phyloP scores from a whole-genome alignment of 2,888 invertebrate genomes.

The Axea sp. region DNA sequence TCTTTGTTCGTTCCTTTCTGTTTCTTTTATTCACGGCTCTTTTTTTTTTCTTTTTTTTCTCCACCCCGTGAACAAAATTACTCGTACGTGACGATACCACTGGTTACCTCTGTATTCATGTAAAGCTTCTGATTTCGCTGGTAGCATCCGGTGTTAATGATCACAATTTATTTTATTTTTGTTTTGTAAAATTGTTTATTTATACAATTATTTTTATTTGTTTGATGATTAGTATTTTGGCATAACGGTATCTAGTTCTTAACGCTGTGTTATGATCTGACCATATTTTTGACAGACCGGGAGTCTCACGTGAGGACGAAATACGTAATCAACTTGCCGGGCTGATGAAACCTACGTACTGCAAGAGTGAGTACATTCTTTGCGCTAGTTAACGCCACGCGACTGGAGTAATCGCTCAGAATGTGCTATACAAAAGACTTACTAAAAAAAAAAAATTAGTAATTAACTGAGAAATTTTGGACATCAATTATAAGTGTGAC shows the following conservation, averaged over 20 bases:
- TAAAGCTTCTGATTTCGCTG: not conserved
- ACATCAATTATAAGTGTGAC: too few relatives aligned
- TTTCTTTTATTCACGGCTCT: slow-evolving; percentile 5
- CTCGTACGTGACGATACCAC: slow-evolving; percentile 6
- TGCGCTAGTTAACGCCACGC: slow-evolving; percentile 48
- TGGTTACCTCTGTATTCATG: not conserved
- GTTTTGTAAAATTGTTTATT: too few relatives aligned
- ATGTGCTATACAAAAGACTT: slow-evolving; percentile 16
- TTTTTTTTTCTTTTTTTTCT: not conserved
- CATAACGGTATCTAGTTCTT: too few relatives aligned
- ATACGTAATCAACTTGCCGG: slow-evolving; percentile 19
- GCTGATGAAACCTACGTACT: slow-evolving; percentile 63
- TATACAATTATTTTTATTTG: too few relatives aligned
- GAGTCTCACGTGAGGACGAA: slow-evolving; percentile 25
- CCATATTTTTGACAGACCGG: slow-evolving; percentile 27
- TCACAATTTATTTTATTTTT: slow-evolving; percentile 2
- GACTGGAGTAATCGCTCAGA: slow-evolving; percentile 26
- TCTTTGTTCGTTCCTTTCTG: slow-evolving; percentile 44
- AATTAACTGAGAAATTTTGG: too few relatives aligned
- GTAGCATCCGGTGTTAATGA: not conserved
- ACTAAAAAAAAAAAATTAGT: too few relatives aligned
- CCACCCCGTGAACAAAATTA: slow-evolving; percentile 4
- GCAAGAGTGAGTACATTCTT: slow-evolving; percentile 67
- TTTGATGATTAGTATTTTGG: too few relatives aligned
- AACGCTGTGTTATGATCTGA: too few relatives aligned